Evolutionary conservation across 2,113 vertebrate species (phyloP), one percentile per base, ranked within the genome.

Genomic region (Clupea harengus): DNA sequence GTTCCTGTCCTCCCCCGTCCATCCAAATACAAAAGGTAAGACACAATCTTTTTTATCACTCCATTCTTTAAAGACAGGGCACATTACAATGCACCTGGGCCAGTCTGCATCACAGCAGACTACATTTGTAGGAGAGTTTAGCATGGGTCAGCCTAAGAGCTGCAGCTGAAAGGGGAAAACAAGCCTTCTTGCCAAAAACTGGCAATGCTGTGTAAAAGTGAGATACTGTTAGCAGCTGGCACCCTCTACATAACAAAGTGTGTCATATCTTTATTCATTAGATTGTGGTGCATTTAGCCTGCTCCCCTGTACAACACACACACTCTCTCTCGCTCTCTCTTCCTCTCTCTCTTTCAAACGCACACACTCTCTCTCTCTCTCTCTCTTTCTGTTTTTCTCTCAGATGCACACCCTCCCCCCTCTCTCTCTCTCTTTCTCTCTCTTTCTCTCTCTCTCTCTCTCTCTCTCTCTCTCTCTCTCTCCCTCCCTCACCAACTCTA

Each of bases 191-290:
- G 54, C 54, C 20, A 60, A 22, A 49, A 60, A 60, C 54, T 60
- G 54, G 18, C 54, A 60, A 78, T 78, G 25, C 72, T 17, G 25
- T 32, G 4, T 78, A 39, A 39, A 67, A 67, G 64, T 10, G 10
- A 28, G 28, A 3, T 28, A 32, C 25, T 8, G 72, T 15, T 32
- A 78, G 72, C 72, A 78, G 72, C 72, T 39, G 72, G 72, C 10
- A 78, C 28, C 64, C n/a, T 28, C 64, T 28, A 32, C 64, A 72
- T 15, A 32, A 78, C 9, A 78, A 32, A 39, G 72, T 78, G 32
- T 78, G 72, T 78, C 72, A 39, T 78, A 78, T 78, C 25, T 75
- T 75, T 78, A 78, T 78, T 78, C 72, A 32, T 78, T 39, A 78
- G 72, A 4, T 5, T 32, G 28, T 78, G 72, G 28, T 78, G 72